Conservation (phyloP, 2,888 invertebrate genomes). For the Mystacides longicornis region DNA sequence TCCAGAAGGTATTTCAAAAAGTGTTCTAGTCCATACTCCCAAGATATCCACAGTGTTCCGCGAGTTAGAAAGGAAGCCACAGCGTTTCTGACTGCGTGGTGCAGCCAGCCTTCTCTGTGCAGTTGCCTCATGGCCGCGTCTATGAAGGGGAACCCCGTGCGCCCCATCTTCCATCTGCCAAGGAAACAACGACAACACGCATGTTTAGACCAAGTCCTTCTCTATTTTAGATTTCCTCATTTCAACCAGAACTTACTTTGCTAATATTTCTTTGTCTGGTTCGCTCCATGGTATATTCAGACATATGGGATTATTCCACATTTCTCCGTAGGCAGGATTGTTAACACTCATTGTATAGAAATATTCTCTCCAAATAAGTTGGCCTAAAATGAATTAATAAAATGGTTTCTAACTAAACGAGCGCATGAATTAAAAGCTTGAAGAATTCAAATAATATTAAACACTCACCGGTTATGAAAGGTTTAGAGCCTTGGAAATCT, state of each 20-base stretch:
- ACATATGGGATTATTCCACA: conserved; percentile 64
- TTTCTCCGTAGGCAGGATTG: conserved; percentile 60
- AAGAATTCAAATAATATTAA: neutral
- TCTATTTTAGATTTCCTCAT: too few species aligned
- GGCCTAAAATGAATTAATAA: conserved; percentile 41
- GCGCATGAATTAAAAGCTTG: neutral
- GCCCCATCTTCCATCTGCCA: conserved; percentile 51
- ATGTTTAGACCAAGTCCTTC: too few species aligned
- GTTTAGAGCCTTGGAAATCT: conserved; percentile 36
- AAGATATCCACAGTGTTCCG: conserved; percentile 67
- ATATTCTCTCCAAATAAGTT: conserved; percentile 69
- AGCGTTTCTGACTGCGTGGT: conserved; percentile 62
- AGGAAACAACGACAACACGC: too few species aligned
- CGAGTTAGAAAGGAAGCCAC: conserved; percentile 68
- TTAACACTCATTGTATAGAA: conserved; percentile 73
- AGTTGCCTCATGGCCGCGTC: conserved; percentile 70
- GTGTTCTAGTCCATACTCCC: conserved; percentile 63
- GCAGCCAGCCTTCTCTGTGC: conserved; percentile 62
- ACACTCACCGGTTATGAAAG: conserved; percentile 39
- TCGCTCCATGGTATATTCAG: conserved; percentile 61
- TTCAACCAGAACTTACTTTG: conserved; percentile 41
- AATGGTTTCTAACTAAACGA: neutral
- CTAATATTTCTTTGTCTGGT: conserved; percentile 44
- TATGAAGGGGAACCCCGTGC: conserved; percentile 65
- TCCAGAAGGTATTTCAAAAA: conserved; percentile 62